These are phyloP conservation scores for Esox lucius DNA, from an alignment of 2,797 vertebrate genomes.

Conservation along the genomic window DNA sequence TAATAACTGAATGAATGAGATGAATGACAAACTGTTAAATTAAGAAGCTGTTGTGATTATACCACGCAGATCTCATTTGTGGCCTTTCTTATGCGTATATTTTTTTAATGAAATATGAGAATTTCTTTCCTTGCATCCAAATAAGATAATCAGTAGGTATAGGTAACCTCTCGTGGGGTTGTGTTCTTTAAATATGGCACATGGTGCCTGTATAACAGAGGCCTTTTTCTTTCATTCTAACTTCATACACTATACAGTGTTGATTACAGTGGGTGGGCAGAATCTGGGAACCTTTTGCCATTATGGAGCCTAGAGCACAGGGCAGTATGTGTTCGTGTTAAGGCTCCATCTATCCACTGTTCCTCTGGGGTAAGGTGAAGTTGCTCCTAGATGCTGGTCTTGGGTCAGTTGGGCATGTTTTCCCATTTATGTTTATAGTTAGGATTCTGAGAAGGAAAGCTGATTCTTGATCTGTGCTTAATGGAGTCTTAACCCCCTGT, in stretches of 20 bases:
- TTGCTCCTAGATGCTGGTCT: slow-evolving; percentile 16
- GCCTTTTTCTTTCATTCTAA: slow-evolving; percentile 55
- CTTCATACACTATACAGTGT: slow-evolving; percentile 58
- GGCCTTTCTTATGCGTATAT: slow-evolving; percentile 69
- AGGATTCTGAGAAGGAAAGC: not conserved
- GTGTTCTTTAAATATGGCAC: slow-evolving; percentile 50
- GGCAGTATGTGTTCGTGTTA: slow-evolving; percentile 41
- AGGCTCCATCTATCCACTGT: slow-evolving; percentile 24
- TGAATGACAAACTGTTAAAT: slow-evolving; percentile 27
- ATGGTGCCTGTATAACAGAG: slow-evolving; percentile 67
- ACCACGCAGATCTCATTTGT: slow-evolving; percentile 53
- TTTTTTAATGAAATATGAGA: slow-evolving; percentile 63
- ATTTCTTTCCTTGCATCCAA: slow-evolving; percentile 60
- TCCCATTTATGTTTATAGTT: not conserved
- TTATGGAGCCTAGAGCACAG: slow-evolving; percentile 38
- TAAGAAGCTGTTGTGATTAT: slow-evolving; percentile 38
- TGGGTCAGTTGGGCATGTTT: not conserved
- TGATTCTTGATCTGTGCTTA: slow-evolving; percentile 22
- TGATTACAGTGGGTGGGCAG: slow-evolving; percentile 35
- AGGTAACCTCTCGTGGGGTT: slow-evolving; percentile 37
- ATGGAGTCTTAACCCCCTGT: not conserved
- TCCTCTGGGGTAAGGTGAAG: slow-evolving; percentile 22
- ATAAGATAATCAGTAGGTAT: slow-evolving; percentile 66
- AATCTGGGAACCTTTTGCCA: slow-evolving; percentile 12
- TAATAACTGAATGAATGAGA: slow-evolving; percentile 31